Evolutionary conservation across 1,140 invertebrate species (phyloP), one percentile per base, ranked within the genome.

Genomic region (Araneus ventricosus): DNA sequence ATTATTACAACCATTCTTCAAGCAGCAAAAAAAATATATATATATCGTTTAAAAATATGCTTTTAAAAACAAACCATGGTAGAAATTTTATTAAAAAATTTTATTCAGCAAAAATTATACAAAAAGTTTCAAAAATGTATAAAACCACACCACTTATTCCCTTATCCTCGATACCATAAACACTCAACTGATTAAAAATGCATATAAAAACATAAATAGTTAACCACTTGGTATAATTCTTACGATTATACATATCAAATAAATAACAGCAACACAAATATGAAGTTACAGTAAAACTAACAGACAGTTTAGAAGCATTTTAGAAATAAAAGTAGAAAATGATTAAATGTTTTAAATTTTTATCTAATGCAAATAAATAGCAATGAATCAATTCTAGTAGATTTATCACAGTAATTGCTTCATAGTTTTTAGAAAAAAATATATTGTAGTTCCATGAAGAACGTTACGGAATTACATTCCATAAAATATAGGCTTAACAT

Each of bases 41-140:
- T n/a, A n/a, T n/a, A n/a, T n/a, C n/a, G n/a, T n/a, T n/a, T n/a
- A n/a, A n/a, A n/a, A n/a, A n/a, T n/a, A n/a, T n/a, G n/a, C n/a
- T n/a, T n/a, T n/a, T n/a, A n/a, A 67, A 67, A 30, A 27, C 6
- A 22, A 67, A 67, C 3, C 1, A 67, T 27, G 0, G 3, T 0
- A 0, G 1, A 0, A 30, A 30, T 3, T 67, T 67, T 67, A 61
- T 67, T 4, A 67, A 8, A 67, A 67, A 37, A 17, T 30, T 75
- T 75, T 75, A 75, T 75, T 75, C 27, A 75, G n/a, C n/a, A n/a
- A 75, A 75, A 75, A 75, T 22, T 75, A 20, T 75, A 37, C 20
- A 37, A 75, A 75, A 75, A 37, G 20, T 37, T 14, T 17, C 20
- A 75, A 27, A 75, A 75, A 22, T 75, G 30, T 37, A 34, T 70